Base-by-base conservation (phyloP, 2,797 vertebrate species). In the Schizopygopsis malacanthus region DNA sequence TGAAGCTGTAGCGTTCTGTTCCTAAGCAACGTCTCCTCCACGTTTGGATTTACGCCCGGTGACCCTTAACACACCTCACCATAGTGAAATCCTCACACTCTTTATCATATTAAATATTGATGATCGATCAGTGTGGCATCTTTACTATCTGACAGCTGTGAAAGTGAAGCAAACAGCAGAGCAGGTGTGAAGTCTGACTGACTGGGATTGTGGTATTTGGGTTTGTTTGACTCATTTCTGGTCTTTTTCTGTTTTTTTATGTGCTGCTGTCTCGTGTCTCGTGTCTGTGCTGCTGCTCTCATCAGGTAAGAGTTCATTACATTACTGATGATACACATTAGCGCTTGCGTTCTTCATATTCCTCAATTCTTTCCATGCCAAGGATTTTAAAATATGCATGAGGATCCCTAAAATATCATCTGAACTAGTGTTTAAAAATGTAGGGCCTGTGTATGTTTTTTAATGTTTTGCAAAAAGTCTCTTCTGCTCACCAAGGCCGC, bases 11-110 rank as follows among this genome's bases (percentile, higher is more conserved):
- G 67, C 83, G 41, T 86, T 86, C 87, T 89, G 91, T 92, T 88
- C 83, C 95, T 93, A 93, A 93, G 94, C 94, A 95, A 95, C 94
- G 91, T 41, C 41, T 63, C 63, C 78, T 85, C 61, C 79, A 81
- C 6, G 11, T 22, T 50, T 13, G 45, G 45, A 59, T 78, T n/a
- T 25, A 2, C 4, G 3, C 2, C 39, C 25, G 16, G 59, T 81
- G 78, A 89, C 76, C 84, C 83, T 65, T 72, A 72, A 89, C 72
- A 81, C 50, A 79, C 73, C 39, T 83, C 59, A 78, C 67, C 52
- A 18, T 37, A 52, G 79, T 63, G 33, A 82, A 81, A 85, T 83
- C 69, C 77, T 15, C 39, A 12, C 75, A 73, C 82, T 28, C 63
- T 88, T 83, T 56, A 85, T 85, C 71, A 37, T 85, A 85, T 88